Percentiles rank a stretch among this genome's conserved stretches.
phyloP scores from a whole-genome alignment of 2,797 vertebrate species.

The Anableps anableps region DNA sequence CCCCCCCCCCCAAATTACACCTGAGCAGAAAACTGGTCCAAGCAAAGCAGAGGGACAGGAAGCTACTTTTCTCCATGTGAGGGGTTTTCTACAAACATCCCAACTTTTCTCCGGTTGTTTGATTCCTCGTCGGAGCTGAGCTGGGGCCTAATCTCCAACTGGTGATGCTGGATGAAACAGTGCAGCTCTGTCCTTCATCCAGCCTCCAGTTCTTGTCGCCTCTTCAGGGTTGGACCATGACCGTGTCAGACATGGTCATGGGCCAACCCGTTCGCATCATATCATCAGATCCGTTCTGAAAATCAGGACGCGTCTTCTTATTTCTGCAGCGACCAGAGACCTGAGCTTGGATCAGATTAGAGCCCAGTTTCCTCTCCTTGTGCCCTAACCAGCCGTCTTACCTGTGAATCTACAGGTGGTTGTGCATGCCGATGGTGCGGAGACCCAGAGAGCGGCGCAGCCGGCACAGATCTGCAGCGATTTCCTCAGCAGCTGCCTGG shows the following conservation, averaged over 20 bases:
- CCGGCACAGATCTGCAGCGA: constrained; percentile 69
- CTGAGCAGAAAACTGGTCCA: too few relatives aligned
- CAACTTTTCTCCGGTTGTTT: too few relatives aligned
- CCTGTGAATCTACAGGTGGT: constrained; percentile 74
- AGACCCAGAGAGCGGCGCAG: constrained; percentile 55
- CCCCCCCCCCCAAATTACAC: too few relatives aligned
- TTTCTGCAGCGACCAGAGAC: neutral
- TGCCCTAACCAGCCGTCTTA: constrained; percentile 61
- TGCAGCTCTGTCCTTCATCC: neutral
- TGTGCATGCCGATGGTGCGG: constrained; percentile 65
- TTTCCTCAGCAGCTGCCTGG: constrained; percentile 55
- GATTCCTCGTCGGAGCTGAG: constrained; percentile 30
- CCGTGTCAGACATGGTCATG: too few relatives aligned
- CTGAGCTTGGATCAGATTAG: neutral
- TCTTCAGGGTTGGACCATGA: too few relatives aligned
- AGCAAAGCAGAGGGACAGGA: too few relatives aligned
- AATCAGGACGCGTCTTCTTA: too few relatives aligned
- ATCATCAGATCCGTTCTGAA: too few relatives aligned
- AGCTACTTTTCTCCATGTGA: too few relatives aligned
- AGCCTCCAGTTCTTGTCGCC: constrained; percentile 11
- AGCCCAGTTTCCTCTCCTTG: neutral
- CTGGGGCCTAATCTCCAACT: constrained; percentile 29
- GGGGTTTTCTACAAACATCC: too few relatives aligned
- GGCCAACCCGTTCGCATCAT: too few relatives aligned
- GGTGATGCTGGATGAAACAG: constrained; percentile 25